phyloP scores from a whole-genome alignment of 2,797 vertebrate species.

The Fratercula arctica region DNA sequence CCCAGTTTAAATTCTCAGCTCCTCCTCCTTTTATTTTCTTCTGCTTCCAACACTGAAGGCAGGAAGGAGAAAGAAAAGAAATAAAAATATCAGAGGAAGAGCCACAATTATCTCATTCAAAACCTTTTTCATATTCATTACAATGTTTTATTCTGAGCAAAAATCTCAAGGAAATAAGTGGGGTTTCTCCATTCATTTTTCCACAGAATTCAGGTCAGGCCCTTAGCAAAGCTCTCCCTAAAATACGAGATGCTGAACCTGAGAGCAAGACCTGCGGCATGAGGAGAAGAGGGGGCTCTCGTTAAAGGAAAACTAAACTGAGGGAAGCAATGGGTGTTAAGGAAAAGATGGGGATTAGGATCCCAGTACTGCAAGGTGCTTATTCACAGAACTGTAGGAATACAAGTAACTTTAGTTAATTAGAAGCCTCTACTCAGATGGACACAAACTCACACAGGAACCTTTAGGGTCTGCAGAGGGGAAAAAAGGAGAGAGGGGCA shows the following conservation, averaged over 20 bases:
- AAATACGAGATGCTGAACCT: not conserved
- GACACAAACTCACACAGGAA: not conserved
- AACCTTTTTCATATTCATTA: not conserved
- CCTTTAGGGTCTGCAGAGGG: not conserved
- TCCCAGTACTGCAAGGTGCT: not conserved
- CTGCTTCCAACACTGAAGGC: slow-evolving; percentile 51
- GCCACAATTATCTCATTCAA: not conserved
- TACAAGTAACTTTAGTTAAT: not conserved
- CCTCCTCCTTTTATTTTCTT: slow-evolving; percentile 42
- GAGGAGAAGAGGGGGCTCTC: not conserved
- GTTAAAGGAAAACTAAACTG: not conserved
- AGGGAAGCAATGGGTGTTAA: not conserved
- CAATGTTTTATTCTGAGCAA: not conserved
- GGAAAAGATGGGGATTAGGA: not conserved
- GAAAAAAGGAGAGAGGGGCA: not conserved
- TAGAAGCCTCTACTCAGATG: not conserved
- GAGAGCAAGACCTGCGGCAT: not conserved
- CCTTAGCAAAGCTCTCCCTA: not conserved
- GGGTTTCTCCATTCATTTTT: not conserved
- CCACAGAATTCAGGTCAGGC: not conserved
- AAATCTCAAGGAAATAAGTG: not conserved
- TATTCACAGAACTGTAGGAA: not conserved
- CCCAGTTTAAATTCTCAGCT: slow-evolving; percentile 49
- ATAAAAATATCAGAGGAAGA: not conserved
- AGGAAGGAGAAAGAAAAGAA: not conserved